Percentiles rank a stretch among this genome's conserved stretches.
Evolutionary conservation across 2,797 vertebrate genomes (phyloP).

Genomic region (Xiphophorus birchmanni): DNA sequence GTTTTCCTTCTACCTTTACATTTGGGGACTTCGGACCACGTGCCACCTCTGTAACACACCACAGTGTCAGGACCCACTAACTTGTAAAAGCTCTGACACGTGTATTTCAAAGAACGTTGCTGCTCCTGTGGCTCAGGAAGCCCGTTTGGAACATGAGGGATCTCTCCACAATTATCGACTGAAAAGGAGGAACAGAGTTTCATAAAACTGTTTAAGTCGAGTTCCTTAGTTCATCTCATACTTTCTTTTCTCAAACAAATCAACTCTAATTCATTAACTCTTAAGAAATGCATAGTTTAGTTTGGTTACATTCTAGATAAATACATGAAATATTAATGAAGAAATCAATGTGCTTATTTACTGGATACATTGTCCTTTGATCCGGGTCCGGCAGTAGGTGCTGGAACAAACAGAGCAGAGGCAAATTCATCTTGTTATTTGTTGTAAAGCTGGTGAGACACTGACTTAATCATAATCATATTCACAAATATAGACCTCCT

Average conservation of each 20-base stretch:
- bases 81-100: neutral
- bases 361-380: neutral
- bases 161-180: constrained; percentile 23
- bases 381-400: neutral
- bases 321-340: neutral
- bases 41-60: constrained; percentile 27
- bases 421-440: neutral
- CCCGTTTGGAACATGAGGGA: constrained; percentile 5
- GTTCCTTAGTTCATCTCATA: neutral
- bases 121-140: accelerated
- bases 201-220: neutral
- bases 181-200: constrained; percentile 5
- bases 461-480: too few relatives aligned
- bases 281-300: neutral
- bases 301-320: neutral
- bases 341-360: constrained; percentile 7
- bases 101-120: constrained; percentile 16
- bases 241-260: accelerated
- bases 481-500: too few relatives aligned
- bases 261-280: neutral
- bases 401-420: constrained; percentile 14
- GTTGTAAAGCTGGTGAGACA: too few relatives aligned
- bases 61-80: constrained; percentile 28
- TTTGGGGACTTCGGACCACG: constrained; percentile 37
- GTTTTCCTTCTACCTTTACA: constrained; percentile 47